Conservation (phyloP, 2,888 invertebrate genomes). For the Unio delphinus region DNA sequence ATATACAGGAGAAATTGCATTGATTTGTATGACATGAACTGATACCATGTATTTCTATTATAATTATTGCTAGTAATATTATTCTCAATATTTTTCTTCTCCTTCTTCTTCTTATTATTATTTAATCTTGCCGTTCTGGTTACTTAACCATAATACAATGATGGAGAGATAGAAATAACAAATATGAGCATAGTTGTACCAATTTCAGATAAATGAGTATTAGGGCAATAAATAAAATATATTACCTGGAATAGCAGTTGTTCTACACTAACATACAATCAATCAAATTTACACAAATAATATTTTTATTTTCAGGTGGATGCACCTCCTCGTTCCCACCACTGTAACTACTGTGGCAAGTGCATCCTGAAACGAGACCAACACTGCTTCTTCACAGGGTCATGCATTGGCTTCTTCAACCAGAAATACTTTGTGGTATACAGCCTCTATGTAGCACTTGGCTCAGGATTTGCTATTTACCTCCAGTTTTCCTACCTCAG, state of each 20-base stretch:
- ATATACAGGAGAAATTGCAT: too few species aligned
- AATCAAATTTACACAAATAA: background rate
- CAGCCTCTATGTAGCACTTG: constrained; percentile 54
- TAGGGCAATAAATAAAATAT: background rate
- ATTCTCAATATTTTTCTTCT: too few species aligned
- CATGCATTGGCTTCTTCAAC: constrained; percentile 71
- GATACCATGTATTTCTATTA: too few species aligned
- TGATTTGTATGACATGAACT: too few species aligned
- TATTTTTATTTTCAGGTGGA: constrained; percentile 41
- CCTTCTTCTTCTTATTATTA: too few species aligned
- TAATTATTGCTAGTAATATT: too few species aligned
- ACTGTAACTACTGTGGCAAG: constrained; percentile 69
- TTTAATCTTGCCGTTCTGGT: too few species aligned
- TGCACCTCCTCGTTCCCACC: constrained; percentile 65
- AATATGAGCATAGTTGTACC: too few species aligned
- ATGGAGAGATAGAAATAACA: too few species aligned
- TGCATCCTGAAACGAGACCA: constrained; percentile 72
- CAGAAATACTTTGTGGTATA: constrained; percentile 71
- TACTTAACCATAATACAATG: too few species aligned
- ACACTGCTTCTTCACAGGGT: constrained; percentile 70
- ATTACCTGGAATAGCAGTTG: background rate
- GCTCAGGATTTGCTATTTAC: constrained; percentile 32
- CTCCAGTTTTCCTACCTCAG: constrained; percentile 54
- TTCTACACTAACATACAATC: background rate
- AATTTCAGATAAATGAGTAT: too few species aligned